These are phyloP conservation scores for Hyles euphorbiae DNA, from an alignment of 1,140 invertebrate species.

Conservation along the genomic window DNA sequence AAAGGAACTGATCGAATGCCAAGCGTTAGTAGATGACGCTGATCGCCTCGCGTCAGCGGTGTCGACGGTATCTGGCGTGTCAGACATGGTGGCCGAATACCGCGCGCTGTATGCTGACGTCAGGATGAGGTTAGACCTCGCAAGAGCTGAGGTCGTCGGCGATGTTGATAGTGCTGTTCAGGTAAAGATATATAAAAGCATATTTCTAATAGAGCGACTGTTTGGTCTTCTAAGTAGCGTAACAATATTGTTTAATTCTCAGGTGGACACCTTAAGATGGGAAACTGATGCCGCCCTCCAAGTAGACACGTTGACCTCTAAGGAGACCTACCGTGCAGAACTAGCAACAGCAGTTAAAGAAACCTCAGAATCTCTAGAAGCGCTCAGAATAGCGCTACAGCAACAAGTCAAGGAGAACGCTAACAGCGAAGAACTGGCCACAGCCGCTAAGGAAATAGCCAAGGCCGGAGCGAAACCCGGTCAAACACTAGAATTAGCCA, in stretches of 20 bases:
- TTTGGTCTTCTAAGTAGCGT: too few species aligned
- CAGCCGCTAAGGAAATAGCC: slow-evolving; percentile 63
- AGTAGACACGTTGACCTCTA: slow-evolving; percentile 87
- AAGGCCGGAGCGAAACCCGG: slow-evolving; percentile 61
- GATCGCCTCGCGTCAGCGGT: slow-evolving; percentile 42
- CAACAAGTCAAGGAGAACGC: slow-evolving; percentile 52
- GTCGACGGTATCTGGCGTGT: slow-evolving; percentile 33
- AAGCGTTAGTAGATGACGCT: slow-evolving; percentile 46
- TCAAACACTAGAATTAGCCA: slow-evolving; percentile 80
- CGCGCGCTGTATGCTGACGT: slow-evolving; percentile 55
- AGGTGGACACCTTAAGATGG: slow-evolving; percentile 85
- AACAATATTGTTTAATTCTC: slow-evolving; percentile 19
- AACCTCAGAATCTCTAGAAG: slow-evolving; percentile 53
- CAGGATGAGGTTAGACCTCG: slow-evolving; percentile 40
- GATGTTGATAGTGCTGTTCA: slow-evolving; percentile 63
- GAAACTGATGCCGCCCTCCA: slow-evolving; percentile 85
- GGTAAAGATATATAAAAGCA: slow-evolving; percentile 27
- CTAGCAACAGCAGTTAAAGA: slow-evolving; percentile 79
- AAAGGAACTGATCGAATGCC: slow-evolving; percentile 49
- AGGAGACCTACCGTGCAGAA: slow-evolving; percentile 87
- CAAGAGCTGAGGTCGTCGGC: slow-evolving; percentile 48
- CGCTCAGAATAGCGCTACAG: slow-evolving; percentile 39
- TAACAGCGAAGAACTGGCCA: slow-evolving; percentile 54
- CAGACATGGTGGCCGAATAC: slow-evolving; percentile 60
- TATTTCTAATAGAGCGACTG: not conserved